Conservation (phyloP, 2,888 invertebrate species). For the Drosophila falleni region DNA sequence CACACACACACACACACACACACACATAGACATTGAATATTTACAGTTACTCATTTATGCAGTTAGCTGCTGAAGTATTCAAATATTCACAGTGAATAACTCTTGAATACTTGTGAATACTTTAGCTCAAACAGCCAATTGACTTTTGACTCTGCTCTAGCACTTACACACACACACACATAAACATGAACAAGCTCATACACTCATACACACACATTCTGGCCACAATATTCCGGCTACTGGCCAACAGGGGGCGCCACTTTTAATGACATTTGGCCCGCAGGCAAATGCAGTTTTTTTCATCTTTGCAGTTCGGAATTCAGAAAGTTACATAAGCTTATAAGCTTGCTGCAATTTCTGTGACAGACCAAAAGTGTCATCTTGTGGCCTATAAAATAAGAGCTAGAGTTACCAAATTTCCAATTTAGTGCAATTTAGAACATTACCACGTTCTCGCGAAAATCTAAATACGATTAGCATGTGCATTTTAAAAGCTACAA, state of each 20-base stretch:
- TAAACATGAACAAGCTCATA: not conserved
- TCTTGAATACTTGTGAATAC: constrained; percentile 16
- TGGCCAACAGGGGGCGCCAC: constrained; percentile 21
- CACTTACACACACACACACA: not conserved
- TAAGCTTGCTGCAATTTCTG: not conserved
- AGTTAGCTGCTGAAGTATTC: constrained; percentile 9
- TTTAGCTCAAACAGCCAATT: constrained; percentile 13
- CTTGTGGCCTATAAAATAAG: too few relatives aligned
- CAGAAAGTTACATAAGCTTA: not conserved
- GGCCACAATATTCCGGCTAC: constrained; percentile 17
- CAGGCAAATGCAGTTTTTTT: constrained; percentile 45
- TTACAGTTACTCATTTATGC: not conserved
- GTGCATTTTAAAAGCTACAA: too few relatives aligned
- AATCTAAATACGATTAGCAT: too few relatives aligned
- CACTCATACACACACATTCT: not conserved
- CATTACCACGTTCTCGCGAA: too few relatives aligned
- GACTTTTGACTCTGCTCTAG: not conserved
- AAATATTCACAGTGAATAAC: constrained; percentile 6
- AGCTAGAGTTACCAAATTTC: too few relatives aligned
- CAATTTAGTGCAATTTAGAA: too few relatives aligned
- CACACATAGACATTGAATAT: not conserved
- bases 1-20: constrained; percentile 7
- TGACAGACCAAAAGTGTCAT: too few relatives aligned
- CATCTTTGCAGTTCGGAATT: not conserved
- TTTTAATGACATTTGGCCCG: constrained; percentile 55